phyloP scores from a whole-genome alignment of 2,888 invertebrate genomes.

The Dioctria rufipes region DNA sequence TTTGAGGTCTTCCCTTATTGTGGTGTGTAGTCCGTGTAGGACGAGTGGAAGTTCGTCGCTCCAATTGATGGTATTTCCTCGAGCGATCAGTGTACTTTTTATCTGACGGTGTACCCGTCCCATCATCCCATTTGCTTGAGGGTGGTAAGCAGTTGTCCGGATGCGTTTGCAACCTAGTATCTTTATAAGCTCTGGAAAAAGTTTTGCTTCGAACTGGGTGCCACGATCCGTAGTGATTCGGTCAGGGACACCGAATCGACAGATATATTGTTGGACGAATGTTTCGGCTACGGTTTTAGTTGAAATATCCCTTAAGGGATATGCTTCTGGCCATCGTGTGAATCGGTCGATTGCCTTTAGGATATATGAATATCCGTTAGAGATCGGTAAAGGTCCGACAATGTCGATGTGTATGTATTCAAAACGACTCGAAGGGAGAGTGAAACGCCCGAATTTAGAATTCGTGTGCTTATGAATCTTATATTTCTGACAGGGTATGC shows the following conservation, averaged over 20 bases:
- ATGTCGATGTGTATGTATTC: constrained; percentile 63
- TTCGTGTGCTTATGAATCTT: not conserved
- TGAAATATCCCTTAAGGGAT: constrained; percentile 52
- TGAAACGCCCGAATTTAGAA: constrained; percentile 51
- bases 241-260: constrained; percentile 54
- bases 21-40: constrained; percentile 65
- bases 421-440: constrained; percentile 46
- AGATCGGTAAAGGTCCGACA: constrained; percentile 64
- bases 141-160: constrained; percentile 54
- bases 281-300: constrained; percentile 52
- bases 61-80: constrained; percentile 61
- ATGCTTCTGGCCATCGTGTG: constrained; percentile 57
- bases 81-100: constrained; percentile 66
- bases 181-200: constrained; percentile 43
- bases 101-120: constrained; percentile 59
- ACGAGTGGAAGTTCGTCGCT: constrained; percentile 63
- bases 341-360: constrained; percentile 55
- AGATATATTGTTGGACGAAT: constrained; percentile 56
- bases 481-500: constrained; percentile 10
- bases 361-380: constrained; percentile 54
- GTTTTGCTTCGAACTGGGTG: constrained; percentile 53
- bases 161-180: constrained; percentile 27
- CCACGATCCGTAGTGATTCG: constrained; percentile 54
- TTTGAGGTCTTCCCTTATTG: constrained; percentile 63
- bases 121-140: constrained; percentile 54